A percentile compares a stretch with the other conserved stretches of the same genome.
Evolutionary conservation across 2,113 vertebrate species (phyloP).

Genomic region (Eupsittula cactorum): DNA sequence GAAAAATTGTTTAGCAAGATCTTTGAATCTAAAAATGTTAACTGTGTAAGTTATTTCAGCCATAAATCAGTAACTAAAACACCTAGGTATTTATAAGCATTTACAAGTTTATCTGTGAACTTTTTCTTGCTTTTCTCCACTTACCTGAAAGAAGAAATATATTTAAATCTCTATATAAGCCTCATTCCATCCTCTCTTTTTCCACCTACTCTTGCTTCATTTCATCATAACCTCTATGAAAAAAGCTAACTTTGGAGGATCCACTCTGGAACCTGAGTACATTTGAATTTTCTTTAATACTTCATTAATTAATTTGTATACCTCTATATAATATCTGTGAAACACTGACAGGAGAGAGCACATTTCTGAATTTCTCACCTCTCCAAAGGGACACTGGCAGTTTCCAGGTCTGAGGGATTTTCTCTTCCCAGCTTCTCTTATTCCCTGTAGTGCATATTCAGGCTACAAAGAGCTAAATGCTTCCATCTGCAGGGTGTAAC

Average conservation of each 20-base stretch:
- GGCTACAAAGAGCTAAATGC: not conserved
- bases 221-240: not conserved
- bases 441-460: not conserved
- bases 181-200: not conserved
- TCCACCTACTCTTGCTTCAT: not conserved
- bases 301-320: not conserved
- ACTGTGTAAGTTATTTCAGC: not conserved
- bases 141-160: not conserved
- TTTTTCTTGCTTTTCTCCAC: not conserved
- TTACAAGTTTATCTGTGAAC: not conserved
- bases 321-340: not conserved
- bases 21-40: not conserved
- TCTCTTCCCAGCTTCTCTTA: not conserved
- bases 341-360: not conserved
- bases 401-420: conserved; percentile 6
- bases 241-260: not conserved
- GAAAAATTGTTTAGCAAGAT: not conserved
- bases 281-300: not conserved
- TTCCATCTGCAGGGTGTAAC: conserved; percentile 51
- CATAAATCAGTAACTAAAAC: not conserved
- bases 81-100: accelerated
- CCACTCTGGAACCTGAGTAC: not conserved
- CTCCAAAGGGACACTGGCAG: not conserved
- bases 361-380: not conserved
- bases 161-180: not conserved